Base-by-base conservation (phyloP, 2,888 invertebrate species). In the Scaptomyza cyrtandrae region DNA sequence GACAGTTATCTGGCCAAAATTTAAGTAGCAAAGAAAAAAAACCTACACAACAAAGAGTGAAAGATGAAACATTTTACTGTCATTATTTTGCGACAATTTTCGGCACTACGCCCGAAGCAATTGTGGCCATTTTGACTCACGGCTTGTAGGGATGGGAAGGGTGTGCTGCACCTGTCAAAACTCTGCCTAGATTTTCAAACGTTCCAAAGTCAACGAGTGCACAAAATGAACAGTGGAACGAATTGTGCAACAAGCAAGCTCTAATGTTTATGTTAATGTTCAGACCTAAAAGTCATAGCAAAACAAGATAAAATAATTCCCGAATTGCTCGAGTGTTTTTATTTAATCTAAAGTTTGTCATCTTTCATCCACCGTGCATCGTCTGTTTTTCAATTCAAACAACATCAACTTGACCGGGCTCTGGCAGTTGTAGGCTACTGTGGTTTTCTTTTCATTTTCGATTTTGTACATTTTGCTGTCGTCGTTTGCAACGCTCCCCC, bases 361-460 rank as follows among this genome's bases (percentile, higher is more conserved):
- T 49, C 3, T 16, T 16, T 24, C 24, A 24, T 4, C 31, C 86
- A 86, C 58, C 29, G 80, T 83, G 49, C 64, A 64, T 48, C 57
- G 64, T 70, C 55, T 67, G 75, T 53, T 75, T 73, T 75, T 74
- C 63, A 62, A 71, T 80, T 71, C 56, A 71, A 78, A 7, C 63
- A 52, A 49, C 55, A 61, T 63, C 50, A 65, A 66, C 61, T 73
- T 66, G 76, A 73, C 70, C 83, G 76, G 57, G 16, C 16, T 53
- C 66, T 59, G 72, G 33, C 56, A 55, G 65, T 68, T 63, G 76
- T 68, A 80, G 85, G 78, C 81, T 70, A 63, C 86, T 84, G 84
- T 64, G 80, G 86, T 76, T 88, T 78, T 78, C 80, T 80, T 85
- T 88, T 76, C 88, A 73, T 86, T 88, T 86, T 83, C 86, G 81